Evolutionary conservation across 2,797 vertebrate species (phyloP).

Genomic region (Hozukius guyotensis): DNA sequence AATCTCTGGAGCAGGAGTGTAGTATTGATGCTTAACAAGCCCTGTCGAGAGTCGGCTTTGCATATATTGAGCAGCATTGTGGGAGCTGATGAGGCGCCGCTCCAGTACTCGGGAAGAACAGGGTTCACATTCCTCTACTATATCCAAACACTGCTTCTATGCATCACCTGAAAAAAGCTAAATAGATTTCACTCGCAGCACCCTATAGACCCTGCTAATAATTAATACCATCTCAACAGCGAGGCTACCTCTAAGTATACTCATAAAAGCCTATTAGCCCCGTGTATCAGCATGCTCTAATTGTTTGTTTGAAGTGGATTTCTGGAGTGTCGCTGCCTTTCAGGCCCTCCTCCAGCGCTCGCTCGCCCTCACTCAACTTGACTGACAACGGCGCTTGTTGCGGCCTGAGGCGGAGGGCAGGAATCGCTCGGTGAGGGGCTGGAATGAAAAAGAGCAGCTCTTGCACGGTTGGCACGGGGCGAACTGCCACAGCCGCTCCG

Average conservation of each 20-base stretch:
- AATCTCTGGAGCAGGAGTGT: constrained; percentile 67
- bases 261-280: constrained; percentile 45
- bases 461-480: constrained; percentile 37
- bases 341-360: constrained; percentile 29
- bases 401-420: constrained; percentile 42
- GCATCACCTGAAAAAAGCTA: constrained; percentile 15
- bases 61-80: constrained; percentile 67
- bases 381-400: constrained; percentile 57
- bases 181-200: background rate
- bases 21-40: constrained; percentile 70
- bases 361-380: constrained; percentile 46
- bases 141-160: constrained; percentile 7
- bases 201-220: constrained; percentile 27
- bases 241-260: constrained; percentile 26
- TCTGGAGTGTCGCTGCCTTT: constrained; percentile 53
- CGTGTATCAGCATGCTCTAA: constrained; percentile 49
- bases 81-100: constrained; percentile 39
- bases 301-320: constrained; percentile 70
- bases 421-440: constrained; percentile 50
- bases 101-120: constrained; percentile 29
- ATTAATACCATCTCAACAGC: constrained; percentile 55
- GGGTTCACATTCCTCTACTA: constrained; percentile 11
- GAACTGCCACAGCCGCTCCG: constrained; percentile 16
- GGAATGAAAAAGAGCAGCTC: constrained; percentile 56
- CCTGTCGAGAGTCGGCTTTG: constrained; percentile 69